phyloP scores from a whole-genome alignment of 2,113 vertebrate genomes.

The Peucedramus taeniatus region DNA sequence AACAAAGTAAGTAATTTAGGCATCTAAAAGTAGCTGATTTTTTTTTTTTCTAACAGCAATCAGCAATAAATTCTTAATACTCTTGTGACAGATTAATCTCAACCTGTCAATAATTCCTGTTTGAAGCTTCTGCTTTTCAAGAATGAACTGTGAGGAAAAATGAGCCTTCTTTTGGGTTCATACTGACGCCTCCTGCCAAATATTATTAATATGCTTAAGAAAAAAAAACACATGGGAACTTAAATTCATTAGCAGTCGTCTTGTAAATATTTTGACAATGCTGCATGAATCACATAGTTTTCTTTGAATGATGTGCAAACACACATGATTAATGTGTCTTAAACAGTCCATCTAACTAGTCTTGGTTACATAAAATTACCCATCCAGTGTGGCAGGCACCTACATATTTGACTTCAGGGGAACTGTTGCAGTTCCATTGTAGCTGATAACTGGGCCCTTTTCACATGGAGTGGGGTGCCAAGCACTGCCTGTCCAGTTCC shows the following conservation, averaged over 20 bases:
- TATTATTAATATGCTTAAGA: background rate
- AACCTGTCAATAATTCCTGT: constrained; percentile 25
- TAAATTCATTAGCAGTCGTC: background rate
- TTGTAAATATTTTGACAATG: background rate
- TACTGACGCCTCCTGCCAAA: background rate
- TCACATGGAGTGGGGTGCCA: background rate
- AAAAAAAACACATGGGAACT: background rate
- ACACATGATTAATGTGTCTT: background rate
- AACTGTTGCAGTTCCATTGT: background rate
- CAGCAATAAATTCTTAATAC: constrained; percentile 10
- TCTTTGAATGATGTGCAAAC: background rate
- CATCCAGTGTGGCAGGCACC: background rate
- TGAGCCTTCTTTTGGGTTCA: background rate
- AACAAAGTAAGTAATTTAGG: background rate
- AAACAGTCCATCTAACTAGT: background rate
- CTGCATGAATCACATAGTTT: background rate
- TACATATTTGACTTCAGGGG: background rate
- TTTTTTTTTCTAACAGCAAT: background rate
- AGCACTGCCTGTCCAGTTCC: background rate
- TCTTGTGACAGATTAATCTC: constrained; percentile 8
- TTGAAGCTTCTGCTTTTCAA: background rate
- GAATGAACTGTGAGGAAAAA: background rate
- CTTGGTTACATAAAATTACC: background rate
- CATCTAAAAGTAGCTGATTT: background rate
- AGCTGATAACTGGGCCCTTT: background rate